Evolutionary conservation across 1,140 invertebrate species (phyloP).

Genomic region (Papilio xuthus): DNA sequence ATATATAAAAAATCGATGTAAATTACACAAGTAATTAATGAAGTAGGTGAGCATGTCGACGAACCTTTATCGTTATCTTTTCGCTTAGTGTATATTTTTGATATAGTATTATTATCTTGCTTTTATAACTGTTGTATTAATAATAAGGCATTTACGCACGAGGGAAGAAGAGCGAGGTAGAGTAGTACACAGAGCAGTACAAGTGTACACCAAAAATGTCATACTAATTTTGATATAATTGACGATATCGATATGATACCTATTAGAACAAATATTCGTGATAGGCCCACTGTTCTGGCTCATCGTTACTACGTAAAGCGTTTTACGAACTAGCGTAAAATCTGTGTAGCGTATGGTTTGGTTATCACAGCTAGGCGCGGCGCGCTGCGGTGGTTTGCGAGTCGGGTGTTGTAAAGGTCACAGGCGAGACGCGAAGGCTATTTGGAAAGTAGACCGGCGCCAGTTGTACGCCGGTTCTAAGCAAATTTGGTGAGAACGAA

Average conservation of each 20-base stretch:
- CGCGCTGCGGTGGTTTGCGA: conserved; percentile 55
- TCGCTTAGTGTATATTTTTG: conserved; percentile 54
- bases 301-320: not conserved
- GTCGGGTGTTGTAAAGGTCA: conserved; percentile 74
- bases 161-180: not conserved
- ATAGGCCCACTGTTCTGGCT: not conserved
- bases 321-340: not conserved
- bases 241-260: too few species aligned
- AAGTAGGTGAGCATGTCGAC: conserved; percentile 54
- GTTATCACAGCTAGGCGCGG: conserved; percentile 55
- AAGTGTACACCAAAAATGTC: too few species aligned
- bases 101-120: conserved; percentile 55
- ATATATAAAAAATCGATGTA: not conserved
- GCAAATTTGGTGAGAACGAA: conserved; percentile 72
- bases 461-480: conserved; percentile 60
- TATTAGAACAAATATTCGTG: too few species aligned
- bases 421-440: conserved; percentile 78
- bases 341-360: not conserved
- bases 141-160: conserved; percentile 35
- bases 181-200: not conserved
- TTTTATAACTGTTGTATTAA: conserved; percentile 61
- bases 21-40: conserved; percentile 22
- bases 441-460: conserved; percentile 79
- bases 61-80: conserved; percentile 67
- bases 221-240: too few species aligned